phyloP scores from a whole-genome alignment of 2,888 invertebrate genomes.

The Leptothorax acervorum region DNA sequence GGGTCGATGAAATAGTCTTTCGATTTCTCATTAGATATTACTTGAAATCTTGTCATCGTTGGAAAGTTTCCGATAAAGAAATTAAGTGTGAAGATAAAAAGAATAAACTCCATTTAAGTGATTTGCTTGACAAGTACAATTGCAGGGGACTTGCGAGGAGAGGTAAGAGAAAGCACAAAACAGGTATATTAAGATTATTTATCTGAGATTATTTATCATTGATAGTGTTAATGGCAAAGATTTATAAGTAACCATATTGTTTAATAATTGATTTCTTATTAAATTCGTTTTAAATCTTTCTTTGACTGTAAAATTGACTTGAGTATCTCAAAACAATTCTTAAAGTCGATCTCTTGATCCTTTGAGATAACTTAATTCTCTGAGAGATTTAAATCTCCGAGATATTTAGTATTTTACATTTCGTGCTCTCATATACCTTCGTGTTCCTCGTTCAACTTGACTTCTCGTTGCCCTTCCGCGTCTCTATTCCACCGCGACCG shows the following conservation, averaged over 20 bases:
- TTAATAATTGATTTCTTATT: not conserved
- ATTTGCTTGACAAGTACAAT: not conserved
- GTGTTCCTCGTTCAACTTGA: not conserved
- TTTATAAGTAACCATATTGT: not conserved
- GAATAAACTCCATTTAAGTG: not conserved
- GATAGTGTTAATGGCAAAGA: not conserved
- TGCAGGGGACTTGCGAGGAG: not conserved
- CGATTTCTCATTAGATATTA: conserved; percentile 9
- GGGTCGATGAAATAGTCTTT: not conserved
- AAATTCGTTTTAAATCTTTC: not conserved
- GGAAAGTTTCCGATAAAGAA: not conserved
- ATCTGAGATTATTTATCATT: not conserved
- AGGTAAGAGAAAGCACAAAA: conserved; percentile 16
- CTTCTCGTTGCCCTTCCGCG: not conserved
- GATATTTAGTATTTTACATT: not conserved
- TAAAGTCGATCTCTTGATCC: not conserved
- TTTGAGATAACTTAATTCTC: not conserved
- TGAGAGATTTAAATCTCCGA: no score
- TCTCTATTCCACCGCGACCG: conserved; percentile 9
- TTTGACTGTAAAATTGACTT: not conserved
- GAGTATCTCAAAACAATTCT: not conserved
- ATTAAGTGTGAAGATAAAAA: not conserved
- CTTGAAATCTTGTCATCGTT: not conserved
- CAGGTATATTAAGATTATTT: not conserved
- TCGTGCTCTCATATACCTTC: not conserved